A percentile compares a stretch with the other conserved stretches of the same genome.
Evolutionary conservation across 2,888 invertebrate species (phyloP).

Genomic region (Endomychus coccineus): DNA sequence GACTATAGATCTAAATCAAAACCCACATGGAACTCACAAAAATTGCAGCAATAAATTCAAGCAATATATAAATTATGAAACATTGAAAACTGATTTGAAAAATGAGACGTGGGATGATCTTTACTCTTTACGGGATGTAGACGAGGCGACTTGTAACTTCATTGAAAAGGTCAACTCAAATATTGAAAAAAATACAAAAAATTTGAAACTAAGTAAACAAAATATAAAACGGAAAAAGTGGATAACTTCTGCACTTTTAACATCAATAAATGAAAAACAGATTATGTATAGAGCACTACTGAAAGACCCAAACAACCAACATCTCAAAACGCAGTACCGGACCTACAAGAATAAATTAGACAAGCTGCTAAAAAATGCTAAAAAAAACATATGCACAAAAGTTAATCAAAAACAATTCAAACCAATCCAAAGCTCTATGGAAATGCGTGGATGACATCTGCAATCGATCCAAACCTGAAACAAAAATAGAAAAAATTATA

Average conservation of each 20-base stretch:
- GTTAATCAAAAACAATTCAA: conserved; percentile 1
- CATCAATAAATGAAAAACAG: conserved; percentile 4
- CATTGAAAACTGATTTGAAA: conserved; percentile 1
- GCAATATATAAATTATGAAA: conserved; percentile 2
- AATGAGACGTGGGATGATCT: conserved; percentile 2
- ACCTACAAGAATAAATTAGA: conserved; percentile 2
- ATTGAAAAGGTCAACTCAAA: conserved; percentile 1
- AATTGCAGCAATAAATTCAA: neutral
- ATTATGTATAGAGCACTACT: neutral
- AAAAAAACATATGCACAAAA: conserved; percentile 2
- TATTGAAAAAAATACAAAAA: conserved; percentile 4
- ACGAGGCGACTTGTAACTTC: conserved; percentile 4
- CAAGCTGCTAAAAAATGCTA: conserved; percentile 3
- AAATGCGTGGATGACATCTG: neutral
- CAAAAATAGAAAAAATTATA: conserved; percentile 1
- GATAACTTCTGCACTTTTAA: conserved; percentile 1
- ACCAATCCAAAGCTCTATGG: conserved; percentile 5
- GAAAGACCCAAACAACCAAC: neutral
- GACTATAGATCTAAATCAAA: conserved; percentile 1
- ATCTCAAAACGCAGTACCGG: neutral
- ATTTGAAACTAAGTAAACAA: neutral
- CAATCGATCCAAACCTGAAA: conserved; percentile 2
- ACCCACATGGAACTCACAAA: neutral
- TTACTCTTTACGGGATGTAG: neutral
- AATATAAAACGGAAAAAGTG: conserved; percentile 1